These are phyloP conservation scores for Oeneis ivallda DNA, from an alignment of 2,888 invertebrate genomes.

Conservation along the genomic window DNA sequence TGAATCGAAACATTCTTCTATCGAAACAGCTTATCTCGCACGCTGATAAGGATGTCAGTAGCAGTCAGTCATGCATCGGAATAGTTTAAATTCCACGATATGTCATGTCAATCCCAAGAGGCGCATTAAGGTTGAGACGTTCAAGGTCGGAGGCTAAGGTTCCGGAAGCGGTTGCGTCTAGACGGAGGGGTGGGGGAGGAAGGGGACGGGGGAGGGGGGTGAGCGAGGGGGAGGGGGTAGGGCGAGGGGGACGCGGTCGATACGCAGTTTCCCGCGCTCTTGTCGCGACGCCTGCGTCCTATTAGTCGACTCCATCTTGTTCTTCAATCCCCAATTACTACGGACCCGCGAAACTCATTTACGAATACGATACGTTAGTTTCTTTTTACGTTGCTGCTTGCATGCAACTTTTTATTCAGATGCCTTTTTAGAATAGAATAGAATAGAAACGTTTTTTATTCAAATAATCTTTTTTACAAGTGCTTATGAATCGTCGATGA, in stretches of 20 bases:
- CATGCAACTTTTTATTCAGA: not conserved
- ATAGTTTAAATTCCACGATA: conserved; percentile 20
- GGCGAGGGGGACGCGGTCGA: conserved; percentile 70
- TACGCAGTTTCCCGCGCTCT: conserved; percentile 80
- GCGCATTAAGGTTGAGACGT: conserved; percentile 78
- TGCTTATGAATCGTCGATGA: too few species aligned
- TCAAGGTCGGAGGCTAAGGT: conserved; percentile 80
- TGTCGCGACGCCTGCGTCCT: conserved; percentile 72
- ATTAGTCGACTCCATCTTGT: conserved; percentile 55
- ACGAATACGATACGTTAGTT: conserved; percentile 6
- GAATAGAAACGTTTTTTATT: too few species aligned
- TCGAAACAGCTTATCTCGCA: conserved; percentile 5
- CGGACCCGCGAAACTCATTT: conserved; percentile 26
- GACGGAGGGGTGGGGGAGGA: conserved; percentile 69
- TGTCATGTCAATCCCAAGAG: conserved; percentile 60
- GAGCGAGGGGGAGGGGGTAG: conserved; percentile 59
- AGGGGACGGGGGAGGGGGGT: conserved; percentile 62
- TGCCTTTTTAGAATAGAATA: too few species aligned
- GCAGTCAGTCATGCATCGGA: conserved; percentile 6
- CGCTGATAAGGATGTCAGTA: conserved; percentile 4
- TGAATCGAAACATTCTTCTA: not conserved
- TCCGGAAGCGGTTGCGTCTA: conserved; percentile 80
- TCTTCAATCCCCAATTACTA: conserved; percentile 49
- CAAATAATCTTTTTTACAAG: too few species aligned
- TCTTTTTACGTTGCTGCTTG: not conserved